phyloP scores from a whole-genome alignment of 2,113 vertebrate species.

The Nothobranchius furzeri region DNA sequence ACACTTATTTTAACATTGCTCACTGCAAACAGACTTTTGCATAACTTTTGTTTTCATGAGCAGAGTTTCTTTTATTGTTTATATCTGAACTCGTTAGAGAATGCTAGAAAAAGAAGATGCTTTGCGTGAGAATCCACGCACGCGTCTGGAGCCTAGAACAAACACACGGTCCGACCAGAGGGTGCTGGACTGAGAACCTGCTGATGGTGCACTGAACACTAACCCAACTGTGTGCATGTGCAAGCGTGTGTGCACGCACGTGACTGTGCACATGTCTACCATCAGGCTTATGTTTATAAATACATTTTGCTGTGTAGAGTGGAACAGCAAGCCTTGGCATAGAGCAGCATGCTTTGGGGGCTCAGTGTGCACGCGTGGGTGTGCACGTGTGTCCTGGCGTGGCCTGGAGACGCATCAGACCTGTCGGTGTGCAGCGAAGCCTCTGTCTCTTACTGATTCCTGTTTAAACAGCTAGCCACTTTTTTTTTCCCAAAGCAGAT shows the following conservation, averaged over 20 bases:
- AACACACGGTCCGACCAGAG: constrained; percentile 61
- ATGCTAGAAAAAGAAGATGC: too few relatives aligned
- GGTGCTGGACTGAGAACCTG: constrained; percentile 68
- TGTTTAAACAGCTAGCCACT: constrained; percentile 8
- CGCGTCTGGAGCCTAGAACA: constrained; percentile 53
- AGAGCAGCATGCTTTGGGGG: constrained; percentile 49
- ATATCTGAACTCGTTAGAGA: too few relatives aligned
- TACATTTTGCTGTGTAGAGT: constrained; percentile 81
- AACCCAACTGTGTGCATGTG: constrained; percentile 17
- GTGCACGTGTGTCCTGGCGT: constrained; percentile 42
- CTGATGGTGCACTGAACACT: constrained; percentile 68
- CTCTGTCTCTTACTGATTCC: constrained; percentile 25
- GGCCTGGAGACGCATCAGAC: constrained; percentile 23
- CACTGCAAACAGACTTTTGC: too few relatives aligned
- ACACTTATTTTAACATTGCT: too few relatives aligned
- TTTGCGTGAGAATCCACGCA: background rate
- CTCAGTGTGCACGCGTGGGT: constrained; percentile 40
- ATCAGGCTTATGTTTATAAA: constrained; percentile 78
- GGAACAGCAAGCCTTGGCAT: constrained; percentile 71
- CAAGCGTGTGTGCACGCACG: constrained; percentile 12
- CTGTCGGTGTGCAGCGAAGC: constrained; percentile 11
- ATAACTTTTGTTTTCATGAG: too few relatives aligned
- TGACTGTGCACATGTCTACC: constrained; percentile 37
- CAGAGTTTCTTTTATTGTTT: too few relatives aligned
- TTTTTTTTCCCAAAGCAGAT: too few relatives aligned